Percentiles rank a stretch among this genome's conserved stretches.
These are phyloP conservation scores for Pristionchus fissidentatus DNA, from an alignment of 2,888 invertebrate species.

Conservation along the genomic window DNA sequence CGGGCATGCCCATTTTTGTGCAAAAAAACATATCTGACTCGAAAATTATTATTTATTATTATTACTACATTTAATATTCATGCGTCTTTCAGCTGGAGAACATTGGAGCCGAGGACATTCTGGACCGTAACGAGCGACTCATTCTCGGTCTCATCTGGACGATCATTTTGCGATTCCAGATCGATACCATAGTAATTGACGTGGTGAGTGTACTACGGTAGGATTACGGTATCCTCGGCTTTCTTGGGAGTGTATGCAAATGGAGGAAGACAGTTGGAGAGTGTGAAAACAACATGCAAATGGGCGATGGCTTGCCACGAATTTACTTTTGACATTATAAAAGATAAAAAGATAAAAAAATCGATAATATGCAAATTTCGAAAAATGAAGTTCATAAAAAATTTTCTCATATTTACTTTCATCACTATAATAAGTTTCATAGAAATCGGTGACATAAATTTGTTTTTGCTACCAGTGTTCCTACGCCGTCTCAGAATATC, in stretches of 20 bases:
- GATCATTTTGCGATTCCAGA: conserved; percentile 97
- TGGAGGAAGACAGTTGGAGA: no score
- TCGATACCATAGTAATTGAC: conserved; percentile 97
- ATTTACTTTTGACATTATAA: not conserved
- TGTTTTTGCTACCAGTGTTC: no score
- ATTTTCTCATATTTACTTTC: not conserved
- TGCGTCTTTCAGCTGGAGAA: conserved; percentile 89
- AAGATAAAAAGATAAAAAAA: no score
- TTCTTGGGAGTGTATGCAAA: no score
- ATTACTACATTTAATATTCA: conserved; percentile 1
- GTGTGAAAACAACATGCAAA: no score
- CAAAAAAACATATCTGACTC: not conserved
- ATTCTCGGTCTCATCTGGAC: conserved; percentile 99
- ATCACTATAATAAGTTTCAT: no score
- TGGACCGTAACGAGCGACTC: conserved; percentile 95
- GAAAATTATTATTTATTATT: not conserved
- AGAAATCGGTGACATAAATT: no score
- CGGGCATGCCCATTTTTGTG: not conserved
- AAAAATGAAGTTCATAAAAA: not conserved
- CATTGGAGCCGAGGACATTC: conserved; percentile 98
- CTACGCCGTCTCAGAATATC: no score
- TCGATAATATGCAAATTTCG: no score
- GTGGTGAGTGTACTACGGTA: conserved; percentile 78
- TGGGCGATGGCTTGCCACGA: no score
- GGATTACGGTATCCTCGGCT: not conserved